Evolutionary conservation across 2,888 invertebrate species (phyloP).

Genomic region (Laspeyria flexula): DNA sequence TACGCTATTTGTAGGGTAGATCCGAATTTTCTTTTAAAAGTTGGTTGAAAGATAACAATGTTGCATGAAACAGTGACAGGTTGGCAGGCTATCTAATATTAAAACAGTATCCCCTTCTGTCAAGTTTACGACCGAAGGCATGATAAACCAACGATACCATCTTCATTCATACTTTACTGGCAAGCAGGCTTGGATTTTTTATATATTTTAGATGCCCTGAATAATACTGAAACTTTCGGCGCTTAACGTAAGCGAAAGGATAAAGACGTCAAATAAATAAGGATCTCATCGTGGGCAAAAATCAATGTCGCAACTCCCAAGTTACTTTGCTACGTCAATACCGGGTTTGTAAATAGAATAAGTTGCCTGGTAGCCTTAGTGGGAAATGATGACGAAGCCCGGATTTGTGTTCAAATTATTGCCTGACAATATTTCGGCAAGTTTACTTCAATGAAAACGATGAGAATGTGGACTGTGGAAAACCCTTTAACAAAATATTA

Average conservation of each 20-base stretch:
- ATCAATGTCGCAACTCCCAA: background rate
- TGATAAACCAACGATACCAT: constrained; percentile 5
- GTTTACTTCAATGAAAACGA: too few species aligned
- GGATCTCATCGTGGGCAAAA: background rate
- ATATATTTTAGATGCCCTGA: constrained; percentile 11
- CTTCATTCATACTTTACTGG: constrained; percentile 6
- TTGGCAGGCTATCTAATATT: constrained; percentile 13
- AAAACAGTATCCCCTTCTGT: constrained; percentile 5
- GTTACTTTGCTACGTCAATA: too few species aligned
- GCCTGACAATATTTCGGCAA: too few species aligned
- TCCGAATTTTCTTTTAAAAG: background rate
- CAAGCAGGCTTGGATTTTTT: background rate
- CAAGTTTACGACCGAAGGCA: constrained; percentile 9
- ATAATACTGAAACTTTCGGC: background rate
- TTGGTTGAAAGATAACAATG: background rate
- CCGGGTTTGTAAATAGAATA: too few species aligned
- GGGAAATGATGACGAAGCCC: too few species aligned
- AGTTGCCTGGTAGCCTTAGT: too few species aligned
- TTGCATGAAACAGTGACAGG: constrained; percentile 1
- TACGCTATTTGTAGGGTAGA: background rate
- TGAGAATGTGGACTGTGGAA: too few species aligned
- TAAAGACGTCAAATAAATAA: background rate
- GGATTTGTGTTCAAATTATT: too few species aligned
- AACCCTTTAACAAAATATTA: too few species aligned
- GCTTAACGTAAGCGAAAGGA: background rate